Conservation (phyloP, 2,888 invertebrate genomes). For the Marronus borbonicus region DNA sequence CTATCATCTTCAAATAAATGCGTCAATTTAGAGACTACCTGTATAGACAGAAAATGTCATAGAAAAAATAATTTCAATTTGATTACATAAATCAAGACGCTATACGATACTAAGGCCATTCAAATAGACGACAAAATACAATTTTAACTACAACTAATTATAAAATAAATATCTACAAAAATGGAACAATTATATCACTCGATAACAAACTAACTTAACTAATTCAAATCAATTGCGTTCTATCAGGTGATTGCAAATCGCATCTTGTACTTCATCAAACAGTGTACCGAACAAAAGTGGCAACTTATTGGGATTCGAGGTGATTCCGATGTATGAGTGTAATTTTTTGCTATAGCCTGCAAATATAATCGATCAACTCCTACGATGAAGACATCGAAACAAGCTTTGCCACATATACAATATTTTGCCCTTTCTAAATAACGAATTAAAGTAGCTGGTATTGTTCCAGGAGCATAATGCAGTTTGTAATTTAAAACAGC, state of each 20-base stretch:
- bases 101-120: no score
- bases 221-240: conserved; percentile 71
- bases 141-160: neutral
- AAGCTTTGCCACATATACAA: conserved; percentile 75
- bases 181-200: neutral
- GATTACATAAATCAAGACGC: no score
- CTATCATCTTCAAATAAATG: no score
- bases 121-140: no score
- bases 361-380: conserved; percentile 68
- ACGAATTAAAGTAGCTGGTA: conserved; percentile 75
- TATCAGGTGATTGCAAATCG: conserved; percentile 69
- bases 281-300: conserved; percentile 76
- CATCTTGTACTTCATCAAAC: conserved; percentile 65
- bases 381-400: conserved; percentile 63
- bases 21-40: no score
- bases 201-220: conserved; percentile 52
- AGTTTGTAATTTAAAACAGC: conserved; percentile 72
- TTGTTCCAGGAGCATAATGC: conserved; percentile 73
- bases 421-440: conserved; percentile 76
- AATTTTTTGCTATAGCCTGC: conserved; percentile 69
- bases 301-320: conserved; percentile 73
- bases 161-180: neutral
- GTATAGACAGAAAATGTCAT: no score
- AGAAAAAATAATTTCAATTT: no score
- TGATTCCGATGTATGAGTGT: conserved; percentile 67